Evolutionary conservation across 1,140 invertebrate species (phyloP), one percentile per base, ranked within the genome.

Genomic region (Saccostrea glomerata): DNA sequence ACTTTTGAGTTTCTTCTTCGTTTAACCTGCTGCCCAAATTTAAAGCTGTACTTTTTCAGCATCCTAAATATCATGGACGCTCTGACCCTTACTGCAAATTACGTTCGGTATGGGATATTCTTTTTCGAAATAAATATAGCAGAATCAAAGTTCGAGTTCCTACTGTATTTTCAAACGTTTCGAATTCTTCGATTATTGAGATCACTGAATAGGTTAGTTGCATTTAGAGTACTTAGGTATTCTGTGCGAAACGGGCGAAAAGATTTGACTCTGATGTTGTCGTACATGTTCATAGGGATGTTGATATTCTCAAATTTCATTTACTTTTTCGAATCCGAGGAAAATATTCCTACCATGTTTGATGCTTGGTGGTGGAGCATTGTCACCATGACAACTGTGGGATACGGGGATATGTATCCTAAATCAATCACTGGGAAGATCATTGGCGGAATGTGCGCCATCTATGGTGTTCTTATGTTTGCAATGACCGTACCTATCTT

Each of bases 191-290:
- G 91, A 60, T 85, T 93, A 25, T 92, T 93, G 83, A 92, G 91
- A 89, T 73, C 93, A 30, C 88, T 88, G 7, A 92, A 91, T 63
- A 91, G 91, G 83, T 87, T 84, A n/a, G 83, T 73, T 66, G 90
- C 89, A 60, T 84, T 91, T 36, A 89, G 89, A 77, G 87, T 92
- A 23, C 89, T 92, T 17, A 88, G 85, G 11, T 77, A 86, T 94
- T 99, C 98, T 93, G 97, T 99, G 94, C 98, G 98, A 96, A 98
- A 98, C 94, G 99, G 98, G 93, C 98, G 99, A 97, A 97, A 98
- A 95, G 98, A 99, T 96, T 97, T 99, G 94, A 98, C 98, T 95
- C 97, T 99, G 95, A 97, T 99, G 96, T 99, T 99, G 96, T 99
- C 99, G 97, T 99, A 99, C 97, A 97, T 99, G 95, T 77, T 87